phyloP scores from a whole-genome alignment of 2,113 vertebrate species.

The Indicator indicator region DNA sequence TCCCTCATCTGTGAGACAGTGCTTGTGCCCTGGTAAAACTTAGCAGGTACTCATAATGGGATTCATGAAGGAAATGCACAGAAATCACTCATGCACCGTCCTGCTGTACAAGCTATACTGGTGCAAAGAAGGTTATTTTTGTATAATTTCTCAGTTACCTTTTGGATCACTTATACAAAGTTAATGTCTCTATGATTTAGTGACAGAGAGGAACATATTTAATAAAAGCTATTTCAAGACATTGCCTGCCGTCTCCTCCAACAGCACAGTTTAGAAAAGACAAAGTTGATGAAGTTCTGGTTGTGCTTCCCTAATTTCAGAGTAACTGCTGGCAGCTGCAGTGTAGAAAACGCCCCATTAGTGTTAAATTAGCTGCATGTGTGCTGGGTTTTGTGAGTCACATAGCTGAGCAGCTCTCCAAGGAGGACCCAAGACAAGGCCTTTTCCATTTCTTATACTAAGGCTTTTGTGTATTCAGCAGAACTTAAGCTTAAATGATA shows the following conservation, averaged over 20 bases:
- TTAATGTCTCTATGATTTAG: background rate
- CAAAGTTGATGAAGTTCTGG: conserved; percentile 48
- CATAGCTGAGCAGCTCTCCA: background rate
- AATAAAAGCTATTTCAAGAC: background rate
- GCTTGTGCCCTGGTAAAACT: background rate
- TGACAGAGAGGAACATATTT: background rate
- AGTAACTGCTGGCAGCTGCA: conserved; percentile 43
- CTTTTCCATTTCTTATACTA: background rate
- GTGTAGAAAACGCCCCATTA: background rate
- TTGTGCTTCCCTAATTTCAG: background rate
- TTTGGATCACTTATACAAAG: background rate
- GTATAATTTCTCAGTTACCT: background rate
- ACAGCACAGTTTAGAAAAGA: conserved; percentile 17
- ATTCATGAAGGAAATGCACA: background rate
- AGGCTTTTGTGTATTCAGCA: background rate
- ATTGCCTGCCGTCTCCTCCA: background rate
- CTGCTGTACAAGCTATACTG: background rate
- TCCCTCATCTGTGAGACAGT: background rate
- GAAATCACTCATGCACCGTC: background rate
- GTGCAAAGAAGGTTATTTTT: background rate
- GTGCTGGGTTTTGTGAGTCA: conserved; percentile 47
- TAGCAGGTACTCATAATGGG: background rate
- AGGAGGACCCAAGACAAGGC: background rate
- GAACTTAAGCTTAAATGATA: background rate
- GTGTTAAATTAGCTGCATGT: conserved; percentile 35